These are phyloP conservation scores for Pemphigus obesinymphae DNA, from an alignment of 1,140 invertebrate species.

Conservation along the genomic window DNA sequence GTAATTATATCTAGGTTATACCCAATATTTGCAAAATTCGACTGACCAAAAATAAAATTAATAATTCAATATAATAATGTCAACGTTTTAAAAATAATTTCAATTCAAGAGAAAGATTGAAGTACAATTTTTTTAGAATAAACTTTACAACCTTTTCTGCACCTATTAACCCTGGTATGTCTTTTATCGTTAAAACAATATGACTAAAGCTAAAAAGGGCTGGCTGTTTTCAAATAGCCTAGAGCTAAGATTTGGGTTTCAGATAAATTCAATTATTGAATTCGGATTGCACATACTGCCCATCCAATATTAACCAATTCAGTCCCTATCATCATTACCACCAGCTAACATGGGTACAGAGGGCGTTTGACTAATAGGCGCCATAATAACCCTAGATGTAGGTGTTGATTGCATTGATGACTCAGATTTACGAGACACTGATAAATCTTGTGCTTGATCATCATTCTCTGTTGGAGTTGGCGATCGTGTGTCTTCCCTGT, in stretches of 20 bases:
- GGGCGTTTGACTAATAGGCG: conserved; percentile 47
- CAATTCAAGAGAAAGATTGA: neutral
- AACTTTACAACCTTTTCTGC: conserved; percentile 4
- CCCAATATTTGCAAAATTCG: conserved; percentile 17
- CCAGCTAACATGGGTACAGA: conserved; percentile 45
- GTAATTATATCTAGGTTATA: conserved; percentile 25
- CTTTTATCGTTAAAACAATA: neutral
- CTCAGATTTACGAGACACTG: conserved; percentile 50
- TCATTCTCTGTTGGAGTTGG: conserved; percentile 43
- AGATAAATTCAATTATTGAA: conserved; percentile 35
- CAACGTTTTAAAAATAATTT: conserved; percentile 15
- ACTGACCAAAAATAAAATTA: neutral
- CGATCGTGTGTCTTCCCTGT: conserved; percentile 31
- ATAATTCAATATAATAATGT: neutral
- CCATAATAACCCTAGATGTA: conserved; percentile 48
- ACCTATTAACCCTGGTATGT: conserved; percentile 33
- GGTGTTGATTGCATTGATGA: conserved; percentile 41
- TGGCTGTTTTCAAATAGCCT: neutral
- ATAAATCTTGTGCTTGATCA: conserved; percentile 55
- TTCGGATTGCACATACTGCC: conserved; percentile 38
- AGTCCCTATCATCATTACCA: conserved; percentile 44
- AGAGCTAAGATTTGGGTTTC: conserved; percentile 22
- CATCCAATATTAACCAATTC: conserved; percentile 1
- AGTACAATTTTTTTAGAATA: neutral
- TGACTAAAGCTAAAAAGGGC: neutral